Percentiles rank a stretch among this genome's conserved stretches.
phyloP scores from a whole-genome alignment of 2,797 vertebrate genomes.

The Dipus sagitta region DNA sequence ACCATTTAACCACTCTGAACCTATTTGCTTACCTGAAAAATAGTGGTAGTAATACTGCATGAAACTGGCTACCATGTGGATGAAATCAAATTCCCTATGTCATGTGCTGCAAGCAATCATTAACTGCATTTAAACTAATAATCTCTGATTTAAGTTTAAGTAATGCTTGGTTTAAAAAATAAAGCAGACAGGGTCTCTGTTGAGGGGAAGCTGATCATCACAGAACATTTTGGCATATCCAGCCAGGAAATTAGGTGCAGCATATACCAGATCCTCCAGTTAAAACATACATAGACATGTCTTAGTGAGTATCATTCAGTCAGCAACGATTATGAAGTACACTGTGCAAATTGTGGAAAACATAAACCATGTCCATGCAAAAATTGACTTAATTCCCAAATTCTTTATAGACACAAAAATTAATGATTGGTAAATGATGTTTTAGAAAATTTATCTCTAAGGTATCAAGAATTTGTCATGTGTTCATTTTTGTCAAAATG shows the following conservation, averaged over 20 bases:
- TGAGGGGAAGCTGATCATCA: background rate
- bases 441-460: background rate
- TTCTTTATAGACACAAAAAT: background rate
- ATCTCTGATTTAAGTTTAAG: background rate
- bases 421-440: background rate
- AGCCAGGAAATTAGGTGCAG: background rate
- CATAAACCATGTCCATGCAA: background rate
- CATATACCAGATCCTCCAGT: background rate
- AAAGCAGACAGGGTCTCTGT: background rate
- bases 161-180: background rate
- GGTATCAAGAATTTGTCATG: background rate
- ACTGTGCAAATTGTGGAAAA: background rate
- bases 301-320: background rate
- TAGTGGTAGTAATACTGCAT: background rate
- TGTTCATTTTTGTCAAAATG: slow-evolving; percentile 10
- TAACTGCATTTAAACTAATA: slow-evolving; percentile 28
- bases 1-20: background rate
- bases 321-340: background rate
- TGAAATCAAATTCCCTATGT: background rate
- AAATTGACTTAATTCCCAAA: background rate
- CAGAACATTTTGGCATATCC: background rate
- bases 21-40: background rate
- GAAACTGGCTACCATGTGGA: background rate
- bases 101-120: background rate
- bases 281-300: background rate